Percentiles rank a stretch among this genome's conserved stretches.
Evolutionary conservation across 2,797 vertebrate genomes (phyloP).

Genomic region (Myiothlypis chrysogaster): DNA sequence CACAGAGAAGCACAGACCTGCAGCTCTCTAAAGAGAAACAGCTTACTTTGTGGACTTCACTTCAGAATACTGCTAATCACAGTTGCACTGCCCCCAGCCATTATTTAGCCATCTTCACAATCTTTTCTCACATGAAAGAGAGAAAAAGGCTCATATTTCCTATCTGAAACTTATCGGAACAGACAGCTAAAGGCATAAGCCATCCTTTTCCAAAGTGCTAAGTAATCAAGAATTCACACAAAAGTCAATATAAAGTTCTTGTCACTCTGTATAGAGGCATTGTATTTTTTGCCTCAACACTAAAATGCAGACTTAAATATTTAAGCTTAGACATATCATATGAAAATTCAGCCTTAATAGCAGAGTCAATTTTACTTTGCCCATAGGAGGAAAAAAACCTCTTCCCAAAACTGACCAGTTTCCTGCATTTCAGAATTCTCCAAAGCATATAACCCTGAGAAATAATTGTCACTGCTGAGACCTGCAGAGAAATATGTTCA

Average conservation of each 20-base stretch:
- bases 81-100: background rate
- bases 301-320: background rate
- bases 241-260: background rate
- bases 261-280: background rate
- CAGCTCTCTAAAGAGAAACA: background rate
- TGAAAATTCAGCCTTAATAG: background rate
- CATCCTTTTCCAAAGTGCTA: background rate
- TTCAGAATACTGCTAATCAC: background rate
- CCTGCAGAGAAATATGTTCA: background rate
- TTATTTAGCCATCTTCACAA: background rate
- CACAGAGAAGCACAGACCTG: background rate
- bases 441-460: background rate
- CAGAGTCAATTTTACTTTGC: background rate
- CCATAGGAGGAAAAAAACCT: background rate
- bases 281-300: background rate
- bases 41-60: background rate
- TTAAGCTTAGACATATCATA: background rate
- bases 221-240: constrained; percentile 3
- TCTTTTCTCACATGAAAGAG: background rate
- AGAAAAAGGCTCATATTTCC: background rate
- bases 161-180: background rate
- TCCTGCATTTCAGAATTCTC: background rate
- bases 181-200: background rate
- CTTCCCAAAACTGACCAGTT: background rate
- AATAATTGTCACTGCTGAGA: background rate